These are phyloP conservation scores for Geococcyx californianus DNA, from an alignment of 2,113 vertebrate species.

Conservation along the genomic window DNA sequence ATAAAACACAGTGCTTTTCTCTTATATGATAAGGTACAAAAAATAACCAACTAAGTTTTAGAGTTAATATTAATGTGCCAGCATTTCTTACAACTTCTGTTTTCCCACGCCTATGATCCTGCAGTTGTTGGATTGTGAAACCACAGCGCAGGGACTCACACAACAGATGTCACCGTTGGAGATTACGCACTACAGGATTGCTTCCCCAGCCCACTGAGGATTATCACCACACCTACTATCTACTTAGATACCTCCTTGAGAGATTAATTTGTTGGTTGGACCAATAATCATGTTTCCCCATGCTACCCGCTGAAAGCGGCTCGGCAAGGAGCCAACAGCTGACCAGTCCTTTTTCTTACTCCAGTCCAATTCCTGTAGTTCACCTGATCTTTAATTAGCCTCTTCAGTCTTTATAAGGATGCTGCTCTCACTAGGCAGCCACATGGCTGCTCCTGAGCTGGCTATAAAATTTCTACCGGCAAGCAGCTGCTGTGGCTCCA, in stretches of 20 bases:
- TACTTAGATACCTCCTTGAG: constrained; percentile 1
- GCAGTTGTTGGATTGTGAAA: constrained; percentile 26
- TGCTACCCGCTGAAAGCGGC: not conserved
- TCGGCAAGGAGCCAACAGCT: not conserved
- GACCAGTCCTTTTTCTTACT: not conserved
- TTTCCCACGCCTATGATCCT: constrained; percentile 13
- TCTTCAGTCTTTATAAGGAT: not conserved
- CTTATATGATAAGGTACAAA: not conserved
- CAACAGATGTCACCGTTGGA: constrained; percentile 16
- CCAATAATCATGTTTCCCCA: not conserved
- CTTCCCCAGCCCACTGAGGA: constrained; percentile 10
- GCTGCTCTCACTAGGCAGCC: not conserved
- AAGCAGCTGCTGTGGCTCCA: not conserved
- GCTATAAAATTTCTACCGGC: not conserved
- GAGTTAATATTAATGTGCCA: not conserved
- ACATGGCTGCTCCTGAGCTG: not conserved
- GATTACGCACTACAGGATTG: not conserved
- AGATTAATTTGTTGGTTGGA: not conserved
- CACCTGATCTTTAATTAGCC: not conserved
- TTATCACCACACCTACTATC: constrained; percentile 49
- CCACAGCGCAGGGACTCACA: not conserved
- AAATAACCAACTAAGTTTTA: not conserved
- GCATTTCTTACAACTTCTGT: constrained; percentile 32
- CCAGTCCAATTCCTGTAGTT: not conserved
- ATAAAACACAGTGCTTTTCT: not conserved